Evolutionary conservation across 2,888 invertebrate species (phyloP).

Genomic region (Lasioglossum leucozonium): DNA sequence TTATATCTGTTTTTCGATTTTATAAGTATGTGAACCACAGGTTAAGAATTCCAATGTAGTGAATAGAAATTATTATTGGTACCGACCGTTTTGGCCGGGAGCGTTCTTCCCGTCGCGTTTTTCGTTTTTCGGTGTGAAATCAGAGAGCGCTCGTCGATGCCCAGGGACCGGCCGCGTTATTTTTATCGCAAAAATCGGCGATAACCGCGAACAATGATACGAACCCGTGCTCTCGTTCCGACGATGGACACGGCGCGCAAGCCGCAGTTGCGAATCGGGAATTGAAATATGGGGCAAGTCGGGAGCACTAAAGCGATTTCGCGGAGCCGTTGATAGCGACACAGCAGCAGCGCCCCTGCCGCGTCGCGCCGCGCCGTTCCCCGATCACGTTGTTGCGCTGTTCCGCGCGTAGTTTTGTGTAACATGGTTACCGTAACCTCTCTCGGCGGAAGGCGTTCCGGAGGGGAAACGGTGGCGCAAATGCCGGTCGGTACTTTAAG

Average conservation of each 20-base stretch:
- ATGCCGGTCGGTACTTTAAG: neutral
- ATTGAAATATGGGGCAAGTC: conserved; percentile 34
- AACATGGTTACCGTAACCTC: conserved; percentile 15
- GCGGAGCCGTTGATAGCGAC: conserved; percentile 13
- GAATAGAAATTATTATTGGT: too few species aligned
- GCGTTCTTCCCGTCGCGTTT: neutral
- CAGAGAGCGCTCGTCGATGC: neutral
- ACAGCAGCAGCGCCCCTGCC: neutral
- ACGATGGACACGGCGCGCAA: neutral
- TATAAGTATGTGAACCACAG: too few species aligned
- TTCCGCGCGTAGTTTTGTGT: conserved; percentile 1
- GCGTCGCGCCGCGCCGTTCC: neutral
- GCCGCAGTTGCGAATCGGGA: neutral
- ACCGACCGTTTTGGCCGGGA: neutral
- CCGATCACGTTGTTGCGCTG: neutral
- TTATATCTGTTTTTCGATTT: too few species aligned
- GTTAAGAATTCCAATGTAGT: too few species aligned
- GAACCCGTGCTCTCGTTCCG: neutral
- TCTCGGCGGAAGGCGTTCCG: neutral
- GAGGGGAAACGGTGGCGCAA: neutral
- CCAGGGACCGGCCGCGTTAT: neutral
- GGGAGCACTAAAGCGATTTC: conserved; percentile 29
- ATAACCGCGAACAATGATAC: conserved; percentile 22
- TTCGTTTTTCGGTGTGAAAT: neutral
- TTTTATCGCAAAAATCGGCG: neutral